These are phyloP conservation scores for Agrotis exclamationis DNA, from an alignment of 2,888 invertebrate genomes.

Conservation along the genomic window DNA sequence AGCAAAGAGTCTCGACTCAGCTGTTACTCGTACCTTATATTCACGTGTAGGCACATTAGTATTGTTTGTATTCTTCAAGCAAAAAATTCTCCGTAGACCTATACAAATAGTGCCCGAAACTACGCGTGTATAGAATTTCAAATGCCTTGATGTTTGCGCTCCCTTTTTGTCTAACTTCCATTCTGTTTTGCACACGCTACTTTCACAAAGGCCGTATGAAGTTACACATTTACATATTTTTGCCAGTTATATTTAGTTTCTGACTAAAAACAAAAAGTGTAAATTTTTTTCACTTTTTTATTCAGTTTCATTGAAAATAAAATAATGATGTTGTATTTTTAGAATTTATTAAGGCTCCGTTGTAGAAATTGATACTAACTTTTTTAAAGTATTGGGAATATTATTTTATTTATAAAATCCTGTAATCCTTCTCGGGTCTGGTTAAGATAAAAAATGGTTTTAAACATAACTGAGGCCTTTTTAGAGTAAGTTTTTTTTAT, in stretches of 20 bases:
- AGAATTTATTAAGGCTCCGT: constrained; percentile 8
- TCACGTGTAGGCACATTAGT: background rate
- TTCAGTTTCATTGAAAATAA: background rate
- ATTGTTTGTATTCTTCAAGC: background rate
- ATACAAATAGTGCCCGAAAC: constrained; percentile 14
- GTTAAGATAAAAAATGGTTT: constrained; percentile 1
- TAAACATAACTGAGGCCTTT: background rate
- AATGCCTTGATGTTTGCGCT: constrained; percentile 23
- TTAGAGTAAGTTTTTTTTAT: background rate
- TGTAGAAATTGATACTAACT: constrained; percentile 21
- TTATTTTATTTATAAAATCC: constrained; percentile 11
- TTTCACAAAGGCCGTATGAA: constrained; percentile 44
- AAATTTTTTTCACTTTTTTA: constrained; percentile 15
- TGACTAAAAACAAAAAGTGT: background rate
- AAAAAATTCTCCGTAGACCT: background rate
- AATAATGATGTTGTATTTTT: background rate
- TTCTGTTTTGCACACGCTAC: constrained; percentile 17
- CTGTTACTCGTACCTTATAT: background rate
- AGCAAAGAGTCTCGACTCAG: background rate
- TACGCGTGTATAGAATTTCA: constrained; percentile 26
- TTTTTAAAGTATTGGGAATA: background rate
- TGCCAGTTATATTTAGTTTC: constrained; percentile 35
- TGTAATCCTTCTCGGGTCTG: background rate
- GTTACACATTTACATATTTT: constrained; percentile 45
- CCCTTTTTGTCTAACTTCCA: constrained; percentile 34